Conservation (phyloP, 2,888 invertebrate species). For the Pemphredon lugubris region DNA sequence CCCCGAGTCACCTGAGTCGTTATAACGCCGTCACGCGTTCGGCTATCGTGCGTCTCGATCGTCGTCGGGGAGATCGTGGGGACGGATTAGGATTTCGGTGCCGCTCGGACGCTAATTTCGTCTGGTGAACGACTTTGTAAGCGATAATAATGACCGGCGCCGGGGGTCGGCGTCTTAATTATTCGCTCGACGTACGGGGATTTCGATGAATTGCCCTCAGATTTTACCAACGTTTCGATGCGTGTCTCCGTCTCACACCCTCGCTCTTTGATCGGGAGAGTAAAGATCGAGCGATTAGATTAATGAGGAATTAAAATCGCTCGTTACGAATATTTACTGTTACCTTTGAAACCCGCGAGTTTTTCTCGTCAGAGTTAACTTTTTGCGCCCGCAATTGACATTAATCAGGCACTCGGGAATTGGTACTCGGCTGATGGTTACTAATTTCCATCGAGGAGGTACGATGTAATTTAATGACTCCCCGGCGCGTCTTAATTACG, state of each 20-base stretch:
- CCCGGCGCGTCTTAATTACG: conserved; percentile 47
- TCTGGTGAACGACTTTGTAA: conserved; percentile 27
- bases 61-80: conserved; percentile 43
- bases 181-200: no score
- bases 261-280: no score
- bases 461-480: conserved; percentile 51
- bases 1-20: conserved; percentile 20
- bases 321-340: not conserved
- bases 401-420: conserved; percentile 36
- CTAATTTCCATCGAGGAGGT: conserved; percentile 41
- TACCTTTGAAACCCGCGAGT: not conserved
- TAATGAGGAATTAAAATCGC: not conserved
- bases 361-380: no score
- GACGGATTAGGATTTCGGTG: conserved; percentile 50
- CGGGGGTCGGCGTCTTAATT: conserved; percentile 38
- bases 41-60: conserved; percentile 48
- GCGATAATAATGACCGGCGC: conserved; percentile 37
- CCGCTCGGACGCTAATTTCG: conserved; percentile 46
- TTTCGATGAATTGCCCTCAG: no score
- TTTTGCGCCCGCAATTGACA: conserved; percentile 36
- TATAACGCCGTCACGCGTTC: conserved; percentile 60
- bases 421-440: conserved; percentile 46
- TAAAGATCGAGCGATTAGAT: not conserved
- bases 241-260: no score
- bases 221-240: no score